These are phyloP conservation scores for Micronycteris hirsuta DNA, from an alignment of 2,113 vertebrate species.

Conservation along the genomic window DNA sequence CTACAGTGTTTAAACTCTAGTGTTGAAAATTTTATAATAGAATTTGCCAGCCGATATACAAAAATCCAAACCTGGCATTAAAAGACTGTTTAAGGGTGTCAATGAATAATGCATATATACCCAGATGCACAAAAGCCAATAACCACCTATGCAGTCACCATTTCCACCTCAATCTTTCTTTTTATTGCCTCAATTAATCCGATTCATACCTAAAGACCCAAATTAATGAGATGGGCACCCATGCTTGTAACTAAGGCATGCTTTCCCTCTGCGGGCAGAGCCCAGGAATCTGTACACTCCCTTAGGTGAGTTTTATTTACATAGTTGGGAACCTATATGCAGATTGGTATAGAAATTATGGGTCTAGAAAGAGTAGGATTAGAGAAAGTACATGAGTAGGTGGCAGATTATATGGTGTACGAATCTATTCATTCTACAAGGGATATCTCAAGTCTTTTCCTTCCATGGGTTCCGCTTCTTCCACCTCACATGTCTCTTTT, in stretches of 20 bases:
- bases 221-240: background rate
- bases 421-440: background rate
- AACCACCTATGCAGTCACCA: background rate
- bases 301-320: background rate
- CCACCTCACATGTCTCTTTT: accelerated
- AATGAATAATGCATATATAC: background rate
- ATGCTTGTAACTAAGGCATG: background rate
- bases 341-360: background rate
- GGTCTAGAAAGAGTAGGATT: background rate
- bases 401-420: accelerated
- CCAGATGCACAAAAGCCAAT: background rate
- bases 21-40: no score
- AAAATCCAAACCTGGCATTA: background rate
- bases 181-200: background rate
- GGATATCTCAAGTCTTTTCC: background rate
- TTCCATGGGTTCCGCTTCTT: background rate
- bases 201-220: background rate
- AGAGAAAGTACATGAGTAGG: background rate
- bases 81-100: background rate
- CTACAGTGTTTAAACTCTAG: background rate
- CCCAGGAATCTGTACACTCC: background rate
- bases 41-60: background rate
- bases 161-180: background rate
- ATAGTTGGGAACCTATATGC: background rate
- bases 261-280: background rate